Conservation (phyloP, 64 coral and sea anemone genomes). For the Hydrozoanthus tunicans region DNA sequence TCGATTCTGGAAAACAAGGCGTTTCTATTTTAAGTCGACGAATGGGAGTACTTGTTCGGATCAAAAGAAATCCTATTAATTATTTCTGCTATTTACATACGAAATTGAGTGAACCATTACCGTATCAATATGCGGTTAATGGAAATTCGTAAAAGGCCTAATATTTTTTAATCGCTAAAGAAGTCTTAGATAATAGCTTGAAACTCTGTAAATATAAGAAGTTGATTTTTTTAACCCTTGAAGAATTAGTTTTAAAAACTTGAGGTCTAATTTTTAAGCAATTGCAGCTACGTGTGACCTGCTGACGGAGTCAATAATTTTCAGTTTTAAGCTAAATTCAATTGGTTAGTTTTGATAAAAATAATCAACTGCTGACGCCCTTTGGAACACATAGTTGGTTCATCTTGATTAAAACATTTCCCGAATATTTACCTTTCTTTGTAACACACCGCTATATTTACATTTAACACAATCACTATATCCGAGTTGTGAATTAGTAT, state of each 20-base stretch:
- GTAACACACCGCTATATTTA: constrained; percentile 49
- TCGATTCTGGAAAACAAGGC: not conserved
- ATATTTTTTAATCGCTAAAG: not conserved
- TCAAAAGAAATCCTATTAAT: constrained; percentile 56
- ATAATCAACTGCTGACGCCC: constrained; percentile 10
- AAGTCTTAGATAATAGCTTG: not conserved
- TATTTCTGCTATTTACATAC: constrained; percentile 44
- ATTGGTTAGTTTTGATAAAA: constrained; percentile 50
- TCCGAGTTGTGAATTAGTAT: constrained; percentile 4
- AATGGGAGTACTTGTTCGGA: constrained; percentile 31
- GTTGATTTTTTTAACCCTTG: too few species aligned
- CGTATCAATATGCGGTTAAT: not conserved
- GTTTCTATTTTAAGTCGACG: constrained; percentile 23
- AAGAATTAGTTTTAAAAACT: too few species aligned
- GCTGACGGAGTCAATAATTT: not conserved
- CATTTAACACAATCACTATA: constrained; percentile 1
- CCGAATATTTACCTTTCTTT: constrained; percentile 43
- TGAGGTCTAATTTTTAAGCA: not conserved
- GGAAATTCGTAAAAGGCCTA: not conserved
- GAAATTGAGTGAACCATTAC: constrained; percentile 51
- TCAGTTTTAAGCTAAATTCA: constrained; percentile 12
- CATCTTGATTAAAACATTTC: constrained; percentile 42
- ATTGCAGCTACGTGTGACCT: constrained; percentile 14
- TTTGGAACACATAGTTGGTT: constrained; percentile 33
- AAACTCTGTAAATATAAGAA: not conserved